Percentiles rank a stretch among this genome's conserved stretches.
phyloP scores from a whole-genome alignment of 2,797 vertebrate species.

The Scyliorhinus canicula region DNA sequence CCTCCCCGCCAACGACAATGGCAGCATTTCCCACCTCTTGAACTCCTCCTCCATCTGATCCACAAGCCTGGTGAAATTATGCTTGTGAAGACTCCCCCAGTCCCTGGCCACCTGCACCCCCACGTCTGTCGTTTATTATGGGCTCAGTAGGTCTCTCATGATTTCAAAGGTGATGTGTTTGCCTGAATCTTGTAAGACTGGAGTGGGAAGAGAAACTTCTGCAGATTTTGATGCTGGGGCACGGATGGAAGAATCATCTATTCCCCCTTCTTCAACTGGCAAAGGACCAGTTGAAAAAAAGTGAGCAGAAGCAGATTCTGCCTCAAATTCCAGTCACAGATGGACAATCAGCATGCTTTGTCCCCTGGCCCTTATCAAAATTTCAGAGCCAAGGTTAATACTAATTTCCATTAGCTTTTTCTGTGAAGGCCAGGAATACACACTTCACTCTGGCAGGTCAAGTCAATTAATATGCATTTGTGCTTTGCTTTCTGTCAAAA shows the following conservation, averaged over 20 bases:
- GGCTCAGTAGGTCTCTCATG: neutral
- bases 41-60: too few relatives aligned
- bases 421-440: neutral
- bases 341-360: neutral
- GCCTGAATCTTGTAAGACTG: neutral
- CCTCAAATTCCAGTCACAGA: neutral
- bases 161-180: neutral
- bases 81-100: too few relatives aligned
- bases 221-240: neutral
- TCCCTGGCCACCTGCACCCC: too few relatives aligned
- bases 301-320: neutral
- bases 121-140: neutral
- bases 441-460: neutral
- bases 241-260: neutral
- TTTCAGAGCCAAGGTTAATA: neutral
- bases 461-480: conserved; percentile 9
- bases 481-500: neutral
- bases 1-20: too few relatives aligned
- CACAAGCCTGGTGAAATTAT: too few relatives aligned
- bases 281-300: neutral
- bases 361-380: neutral
- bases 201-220: neutral
- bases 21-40: too few relatives aligned
- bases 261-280: neutral
- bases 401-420: neutral